Evolutionary conservation across 1,140 invertebrate species (phyloP), one percentile per base, ranked within the genome.

Genomic region (Pygmarrhopalites habei): DNA sequence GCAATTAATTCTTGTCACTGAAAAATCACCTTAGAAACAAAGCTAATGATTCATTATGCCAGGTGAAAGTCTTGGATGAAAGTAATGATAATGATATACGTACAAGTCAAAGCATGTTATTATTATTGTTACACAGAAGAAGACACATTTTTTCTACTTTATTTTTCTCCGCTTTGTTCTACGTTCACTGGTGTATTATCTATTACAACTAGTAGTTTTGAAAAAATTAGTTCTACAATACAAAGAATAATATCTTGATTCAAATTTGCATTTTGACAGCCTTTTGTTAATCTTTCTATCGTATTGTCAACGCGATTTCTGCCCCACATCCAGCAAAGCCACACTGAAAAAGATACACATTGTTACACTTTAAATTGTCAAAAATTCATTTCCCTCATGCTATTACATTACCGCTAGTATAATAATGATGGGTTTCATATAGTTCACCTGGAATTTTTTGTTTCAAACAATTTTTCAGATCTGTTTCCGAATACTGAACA

Each of bases 301-400:
- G 61, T 69, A 58, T 64, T 47, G 25, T 69, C 67, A 23, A 66
- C 26, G 29, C 67, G 56, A 41, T 39, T 63, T 17, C 67, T 39
- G 29, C 67, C 67, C 67, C 67, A 69, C 67, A 69, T 69, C 67
- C 67, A 69, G 25, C 67, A 61, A 2, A 66, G 47, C 67, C 67
- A 69, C 19, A 63, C 67, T 69, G 53, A 4, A 64, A 44, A 29
- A 46, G 1, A 62, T 3, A 51, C 23, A 23, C 5, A 12, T 14
- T 49, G 51, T 55, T 25, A 62, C 10, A 53, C 55, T 43, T 19
- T 17, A 61, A 32, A 17, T 62, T 41, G 7, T 10, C 10, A 12
- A 15, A 49, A n/a, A n/a, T n/a, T n/a, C n/a, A n/a, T n/a, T 15
- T 15, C 23, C 14, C 7, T 49, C 23, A 49, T n/a, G 23, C 7